Percentiles rank a stretch among this genome's conserved stretches.
phyloP scores from a whole-genome alignment of 2,797 vertebrate species.

The Poeciliopsis gracilis region DNA sequence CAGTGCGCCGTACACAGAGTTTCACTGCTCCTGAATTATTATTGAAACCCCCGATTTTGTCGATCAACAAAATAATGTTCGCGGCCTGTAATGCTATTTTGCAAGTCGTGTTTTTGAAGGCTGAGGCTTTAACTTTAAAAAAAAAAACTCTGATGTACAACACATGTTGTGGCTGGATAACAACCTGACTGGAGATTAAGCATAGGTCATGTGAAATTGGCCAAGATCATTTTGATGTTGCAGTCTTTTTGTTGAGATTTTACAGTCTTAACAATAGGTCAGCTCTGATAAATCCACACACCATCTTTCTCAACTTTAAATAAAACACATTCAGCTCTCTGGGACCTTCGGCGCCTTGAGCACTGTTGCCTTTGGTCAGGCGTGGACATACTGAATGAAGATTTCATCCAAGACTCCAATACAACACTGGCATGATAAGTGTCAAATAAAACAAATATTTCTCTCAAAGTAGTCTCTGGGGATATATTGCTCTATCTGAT shows the following conservation, averaged over 20 bases:
- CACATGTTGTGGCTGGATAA: not conserved
- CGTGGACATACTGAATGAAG: not conserved
- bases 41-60: not conserved
- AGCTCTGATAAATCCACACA: not conserved
- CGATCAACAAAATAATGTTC: not conserved
- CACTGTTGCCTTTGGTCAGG: not conserved
- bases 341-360: not conserved
- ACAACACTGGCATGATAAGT: not conserved
- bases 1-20: too few species aligned
- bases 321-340: not conserved
- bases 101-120: not conserved
- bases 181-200: not conserved
- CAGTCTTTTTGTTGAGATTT: not conserved
- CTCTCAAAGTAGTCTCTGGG: not conserved
- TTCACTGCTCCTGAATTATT: not conserved
- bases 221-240: not conserved
- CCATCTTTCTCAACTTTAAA: not conserved
- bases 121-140: not conserved
- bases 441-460: not conserved
- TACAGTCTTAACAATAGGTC: not conserved
- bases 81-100: not conserved
- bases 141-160: not conserved
- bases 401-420: not conserved
- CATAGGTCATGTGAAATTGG: not conserved
- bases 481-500: not conserved